Evolutionary conservation across 1,140 invertebrate species (phyloP).

Genomic region (Pararge aegeria): DNA sequence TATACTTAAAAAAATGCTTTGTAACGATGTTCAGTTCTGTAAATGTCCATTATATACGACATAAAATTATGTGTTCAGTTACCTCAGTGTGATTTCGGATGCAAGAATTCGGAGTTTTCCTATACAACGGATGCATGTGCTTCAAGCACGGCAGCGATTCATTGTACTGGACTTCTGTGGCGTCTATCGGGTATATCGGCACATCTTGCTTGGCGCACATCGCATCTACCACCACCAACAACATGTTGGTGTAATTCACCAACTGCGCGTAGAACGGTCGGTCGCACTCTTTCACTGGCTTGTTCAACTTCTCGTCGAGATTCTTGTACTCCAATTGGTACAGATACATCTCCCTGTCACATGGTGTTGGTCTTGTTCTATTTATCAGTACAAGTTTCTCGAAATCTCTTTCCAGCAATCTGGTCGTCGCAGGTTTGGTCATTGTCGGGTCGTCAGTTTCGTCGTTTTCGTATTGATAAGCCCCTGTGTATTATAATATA

Average conservation of each 20-base stretch:
- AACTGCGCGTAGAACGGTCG: conserved; percentile 90
- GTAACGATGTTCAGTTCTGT: too few relatives aligned
- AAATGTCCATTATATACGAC: too few relatives aligned
- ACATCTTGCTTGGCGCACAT: conserved; percentile 80
- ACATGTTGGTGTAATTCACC: conserved; percentile 90
- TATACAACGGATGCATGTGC: conserved; percentile 79
- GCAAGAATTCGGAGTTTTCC: conserved; percentile 83
- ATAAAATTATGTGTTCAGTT: too few relatives aligned
- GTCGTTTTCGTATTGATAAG: conserved; percentile 75
- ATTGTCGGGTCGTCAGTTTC: conserved; percentile 64
- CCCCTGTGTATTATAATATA: conserved; percentile 35
- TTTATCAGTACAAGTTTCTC: conserved; percentile 85
- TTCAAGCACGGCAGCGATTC: conserved; percentile 84
- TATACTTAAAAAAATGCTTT: too few relatives aligned
- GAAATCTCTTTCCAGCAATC: conserved; percentile 79
- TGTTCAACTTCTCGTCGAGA: conserved; percentile 61
- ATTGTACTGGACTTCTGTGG: conserved; percentile 83
- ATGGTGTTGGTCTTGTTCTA: conserved; percentile 88
- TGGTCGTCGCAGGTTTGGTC: conserved; percentile 67
- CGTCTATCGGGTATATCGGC: conserved; percentile 79
- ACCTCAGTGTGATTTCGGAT: conserved; percentile 86
- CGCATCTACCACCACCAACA: conserved; percentile 90
- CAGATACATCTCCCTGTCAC: conserved; percentile 84
- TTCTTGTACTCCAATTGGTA: conserved; percentile 68
- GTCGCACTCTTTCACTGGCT: conserved; percentile 57